These are phyloP conservation scores for Cyrtonyx montezumae DNA, from an alignment of 2,113 vertebrate species.

Conservation along the genomic window DNA sequence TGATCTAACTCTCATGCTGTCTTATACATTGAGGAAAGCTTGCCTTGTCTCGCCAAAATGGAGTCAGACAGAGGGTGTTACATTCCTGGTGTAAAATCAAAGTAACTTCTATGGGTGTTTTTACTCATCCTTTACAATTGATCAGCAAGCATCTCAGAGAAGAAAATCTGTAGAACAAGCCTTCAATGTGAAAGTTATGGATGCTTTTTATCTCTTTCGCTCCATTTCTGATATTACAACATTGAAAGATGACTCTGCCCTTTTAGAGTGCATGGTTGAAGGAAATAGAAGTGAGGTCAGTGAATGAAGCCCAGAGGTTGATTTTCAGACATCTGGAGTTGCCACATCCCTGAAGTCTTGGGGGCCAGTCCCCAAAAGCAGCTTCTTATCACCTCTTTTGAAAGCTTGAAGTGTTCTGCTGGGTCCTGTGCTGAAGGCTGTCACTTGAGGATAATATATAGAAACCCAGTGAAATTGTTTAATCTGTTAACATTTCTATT, in stretches of 20 bases:
- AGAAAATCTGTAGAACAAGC: background rate
- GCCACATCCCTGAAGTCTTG: background rate
- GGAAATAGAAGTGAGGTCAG: background rate
- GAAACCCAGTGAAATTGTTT: background rate
- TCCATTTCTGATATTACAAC: background rate
- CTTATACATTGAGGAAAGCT: conserved; percentile 4
- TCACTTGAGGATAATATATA: background rate
- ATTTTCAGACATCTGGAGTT: background rate
- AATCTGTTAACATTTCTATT: background rate
- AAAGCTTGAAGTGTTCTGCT: background rate
- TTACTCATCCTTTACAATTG: background rate
- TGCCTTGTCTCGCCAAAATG: background rate
- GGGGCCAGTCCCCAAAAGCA: background rate
- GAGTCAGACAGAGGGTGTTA: conserved; percentile 11
- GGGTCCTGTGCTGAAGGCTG: background rate
- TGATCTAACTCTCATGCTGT: conserved; percentile 23
- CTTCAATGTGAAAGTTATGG: background rate
- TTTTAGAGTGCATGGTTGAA: background rate
- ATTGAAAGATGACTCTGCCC: background rate
- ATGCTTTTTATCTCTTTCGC: background rate
- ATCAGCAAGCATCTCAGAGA: background rate
- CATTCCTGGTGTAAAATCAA: background rate
- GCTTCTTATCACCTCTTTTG: background rate
- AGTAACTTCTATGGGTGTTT: background rate
- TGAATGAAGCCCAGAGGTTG: background rate